phyloP scores from a whole-genome alignment of 2,797 vertebrate species.

The Semaprochilodus insignis region DNA sequence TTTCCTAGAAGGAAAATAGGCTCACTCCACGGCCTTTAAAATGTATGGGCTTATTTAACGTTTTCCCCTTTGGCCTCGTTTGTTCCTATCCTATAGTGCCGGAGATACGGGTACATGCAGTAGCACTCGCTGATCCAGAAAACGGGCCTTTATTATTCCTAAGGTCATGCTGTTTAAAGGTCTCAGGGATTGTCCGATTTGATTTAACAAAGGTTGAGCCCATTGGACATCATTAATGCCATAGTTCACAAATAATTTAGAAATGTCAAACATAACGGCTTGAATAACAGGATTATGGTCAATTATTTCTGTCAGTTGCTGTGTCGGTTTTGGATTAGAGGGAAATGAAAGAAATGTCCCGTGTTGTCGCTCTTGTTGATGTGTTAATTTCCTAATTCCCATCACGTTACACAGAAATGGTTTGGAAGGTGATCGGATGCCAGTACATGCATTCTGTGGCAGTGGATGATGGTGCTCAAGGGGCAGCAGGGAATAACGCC shows the following conservation, averaged over 20 bases:
- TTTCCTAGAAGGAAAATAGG: neutral
- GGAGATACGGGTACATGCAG: constrained; percentile 10
- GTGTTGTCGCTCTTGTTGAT: constrained; percentile 16
- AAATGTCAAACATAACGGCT: constrained; percentile 73
- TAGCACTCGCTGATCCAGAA: constrained; percentile 51
- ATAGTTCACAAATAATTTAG: constrained; percentile 71
- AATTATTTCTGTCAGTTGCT: constrained; percentile 69
- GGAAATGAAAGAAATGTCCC: constrained; percentile 51
- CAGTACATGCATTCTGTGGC: neutral
- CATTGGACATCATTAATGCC: constrained; percentile 70
- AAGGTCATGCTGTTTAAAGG: constrained; percentile 70
- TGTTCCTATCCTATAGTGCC: constrained; percentile 21
- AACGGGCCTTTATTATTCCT: constrained; percentile 59
- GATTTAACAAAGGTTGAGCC: constrained; percentile 63
- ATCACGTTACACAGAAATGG: constrained; percentile 9
- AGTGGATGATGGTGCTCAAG: neutral
- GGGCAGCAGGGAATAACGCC: neutral
- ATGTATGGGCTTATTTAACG: constrained; percentile 7
- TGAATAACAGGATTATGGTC: constrained; percentile 73
- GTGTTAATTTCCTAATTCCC: constrained; percentile 15
- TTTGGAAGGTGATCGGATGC: neutral
- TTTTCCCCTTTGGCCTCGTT: constrained; percentile 16
- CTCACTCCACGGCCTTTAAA: constrained; percentile 39
- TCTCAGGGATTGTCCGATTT: constrained; percentile 65
- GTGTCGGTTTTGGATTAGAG: constrained; percentile 62